These are phyloP conservation scores for Drosophila anomelani DNA, from an alignment of 2,888 invertebrate genomes.

Conservation along the genomic window DNA sequence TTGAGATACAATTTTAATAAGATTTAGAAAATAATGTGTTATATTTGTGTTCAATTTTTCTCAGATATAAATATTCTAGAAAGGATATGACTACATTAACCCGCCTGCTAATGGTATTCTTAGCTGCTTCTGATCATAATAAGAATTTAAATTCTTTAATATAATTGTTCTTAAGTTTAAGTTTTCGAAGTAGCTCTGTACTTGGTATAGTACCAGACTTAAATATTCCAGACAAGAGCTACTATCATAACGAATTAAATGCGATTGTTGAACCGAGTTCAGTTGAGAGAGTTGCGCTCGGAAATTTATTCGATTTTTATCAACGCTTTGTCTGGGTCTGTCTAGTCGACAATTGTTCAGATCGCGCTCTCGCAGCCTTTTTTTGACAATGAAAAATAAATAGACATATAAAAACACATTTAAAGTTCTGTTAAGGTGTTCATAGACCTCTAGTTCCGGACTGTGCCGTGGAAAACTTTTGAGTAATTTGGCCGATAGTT, in stretches of 20 bases:
- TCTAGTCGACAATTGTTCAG: conserved; percentile 38
- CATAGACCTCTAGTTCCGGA: conserved; percentile 61
- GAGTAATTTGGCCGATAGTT: conserved; percentile 37
- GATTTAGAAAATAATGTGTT: too few relatives aligned
- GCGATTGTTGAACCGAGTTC: conserved; percentile 50
- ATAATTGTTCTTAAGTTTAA: too few relatives aligned
- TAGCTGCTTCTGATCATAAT: not conserved
- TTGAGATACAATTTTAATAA: not conserved
- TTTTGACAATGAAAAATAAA: conserved; percentile 25
- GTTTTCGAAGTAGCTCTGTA: not conserved
- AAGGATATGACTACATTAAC: not conserved
- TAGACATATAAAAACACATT: conserved; percentile 44
- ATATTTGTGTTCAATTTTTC: too few relatives aligned
- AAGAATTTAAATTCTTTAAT: not conserved
- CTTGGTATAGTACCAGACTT: conserved; percentile 22
- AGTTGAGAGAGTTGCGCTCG: conserved; percentile 43
- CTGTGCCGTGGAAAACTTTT: conserved; percentile 33
- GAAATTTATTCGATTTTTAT: conserved; percentile 52
- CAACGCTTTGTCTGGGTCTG: conserved; percentile 47
- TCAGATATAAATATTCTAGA: not conserved
- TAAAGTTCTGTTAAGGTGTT: conserved; percentile 39
- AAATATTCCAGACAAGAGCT: conserved; percentile 28
- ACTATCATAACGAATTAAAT: conserved; percentile 40
- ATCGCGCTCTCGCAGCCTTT: conserved; percentile 32
- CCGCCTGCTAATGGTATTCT: not conserved